phyloP scores from a whole-genome alignment of 2,888 invertebrate genomes.

The Drosophila mimica region DNA sequence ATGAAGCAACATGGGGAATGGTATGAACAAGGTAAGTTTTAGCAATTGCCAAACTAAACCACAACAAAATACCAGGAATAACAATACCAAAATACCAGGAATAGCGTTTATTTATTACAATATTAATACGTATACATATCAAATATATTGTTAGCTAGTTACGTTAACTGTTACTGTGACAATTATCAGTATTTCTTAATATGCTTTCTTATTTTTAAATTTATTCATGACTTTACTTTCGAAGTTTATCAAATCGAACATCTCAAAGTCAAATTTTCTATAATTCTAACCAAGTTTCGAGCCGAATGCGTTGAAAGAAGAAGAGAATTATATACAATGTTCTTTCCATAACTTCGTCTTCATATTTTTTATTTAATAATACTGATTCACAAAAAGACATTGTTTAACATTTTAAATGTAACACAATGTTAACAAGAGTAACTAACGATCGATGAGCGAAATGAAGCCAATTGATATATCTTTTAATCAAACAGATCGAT shows the following conservation, averaged over 20 bases:
- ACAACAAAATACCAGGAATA: not conserved
- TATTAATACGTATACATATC: not conserved
- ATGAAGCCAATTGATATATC: no score
- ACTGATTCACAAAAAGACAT: not conserved
- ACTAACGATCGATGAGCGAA: no score
- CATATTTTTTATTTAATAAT: not conserved
- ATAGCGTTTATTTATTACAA: no score
- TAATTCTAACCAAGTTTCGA: not conserved
- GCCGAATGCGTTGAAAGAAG: not conserved
- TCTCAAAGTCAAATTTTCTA: fast-evolving
- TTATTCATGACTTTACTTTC: not conserved
- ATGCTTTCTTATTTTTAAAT: no score
- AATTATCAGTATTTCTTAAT: no score
- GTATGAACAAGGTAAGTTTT: conserved; percentile 94
- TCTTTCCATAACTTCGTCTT: not conserved
- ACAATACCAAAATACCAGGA: not conserved
- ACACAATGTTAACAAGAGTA: no score
- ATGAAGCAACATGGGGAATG: conserved; percentile 91
- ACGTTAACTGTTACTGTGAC: not conserved
- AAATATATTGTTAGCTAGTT: not conserved
- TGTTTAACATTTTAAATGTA: no score
- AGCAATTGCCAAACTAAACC: not conserved
- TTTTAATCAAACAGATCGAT: no score
- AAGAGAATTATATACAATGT: not conserved
- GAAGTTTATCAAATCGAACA: not conserved